These are phyloP conservation scores for Temnothorax rugatulus DNA, from an alignment of 2,888 invertebrate genomes.

Conservation along the genomic window DNA sequence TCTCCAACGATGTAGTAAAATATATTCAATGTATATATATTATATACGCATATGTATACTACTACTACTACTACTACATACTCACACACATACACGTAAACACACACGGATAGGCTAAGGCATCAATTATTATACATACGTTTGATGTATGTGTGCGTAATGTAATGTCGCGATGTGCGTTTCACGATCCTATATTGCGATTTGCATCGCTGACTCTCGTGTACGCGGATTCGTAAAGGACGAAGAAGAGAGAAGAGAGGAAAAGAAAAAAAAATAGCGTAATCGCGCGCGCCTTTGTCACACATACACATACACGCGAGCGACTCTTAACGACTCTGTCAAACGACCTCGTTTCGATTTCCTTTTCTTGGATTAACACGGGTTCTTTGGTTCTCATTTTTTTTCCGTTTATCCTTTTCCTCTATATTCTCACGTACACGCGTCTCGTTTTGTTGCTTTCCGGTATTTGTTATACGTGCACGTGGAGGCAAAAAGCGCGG, in stretches of 20 bases:
- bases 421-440: neutral
- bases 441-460: conserved; percentile 29
- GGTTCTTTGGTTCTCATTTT: conserved; percentile 36
- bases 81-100: neutral
- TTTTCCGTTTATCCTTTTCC: conserved; percentile 12
- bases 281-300: conserved; percentile 52
- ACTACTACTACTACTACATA: conserved; percentile 33
- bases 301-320: neutral
- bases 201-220: conserved; percentile 27
- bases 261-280: conserved; percentile 14
- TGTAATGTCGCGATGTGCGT: conserved; percentile 37
- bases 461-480: conserved; percentile 16
- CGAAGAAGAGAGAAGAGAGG: neutral
- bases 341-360: conserved; percentile 30
- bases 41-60: conserved; percentile 53
- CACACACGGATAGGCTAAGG: conserved; percentile 34
- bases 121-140: conserved; percentile 48
- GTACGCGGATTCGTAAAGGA: conserved; percentile 21
- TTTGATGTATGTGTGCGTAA: conserved; percentile 54
- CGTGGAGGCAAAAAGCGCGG: conserved; percentile 18
- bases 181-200: conserved; percentile 29
- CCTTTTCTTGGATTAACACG: conserved; percentile 36
- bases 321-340: conserved; percentile 5
- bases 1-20: conserved; percentile 55
- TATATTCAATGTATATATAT: conserved; percentile 53